phyloP scores from a whole-genome alignment of 2,797 vertebrate species.

The Bucorvus abyssinicus region DNA sequence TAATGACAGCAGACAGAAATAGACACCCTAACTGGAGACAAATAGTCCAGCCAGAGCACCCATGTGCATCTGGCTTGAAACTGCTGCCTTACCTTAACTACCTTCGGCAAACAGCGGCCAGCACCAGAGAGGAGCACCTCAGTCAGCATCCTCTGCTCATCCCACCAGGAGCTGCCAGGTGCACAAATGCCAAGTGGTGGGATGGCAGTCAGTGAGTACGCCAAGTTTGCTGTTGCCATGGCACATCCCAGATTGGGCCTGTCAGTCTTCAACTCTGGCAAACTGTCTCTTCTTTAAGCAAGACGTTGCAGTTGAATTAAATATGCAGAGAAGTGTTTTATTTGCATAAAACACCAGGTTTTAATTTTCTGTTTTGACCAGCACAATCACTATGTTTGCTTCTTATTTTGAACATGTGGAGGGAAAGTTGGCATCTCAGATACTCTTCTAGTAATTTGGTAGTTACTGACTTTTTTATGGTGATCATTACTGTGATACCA shows the following conservation, averaged over 20 bases:
- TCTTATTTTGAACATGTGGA: background rate
- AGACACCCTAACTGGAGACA: background rate
- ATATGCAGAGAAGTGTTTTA: background rate
- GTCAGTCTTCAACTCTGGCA: background rate
- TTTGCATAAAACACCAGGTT: background rate
- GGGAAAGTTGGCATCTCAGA: background rate
- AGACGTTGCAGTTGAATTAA: background rate
- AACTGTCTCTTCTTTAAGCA: background rate
- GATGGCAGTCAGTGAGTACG: background rate
- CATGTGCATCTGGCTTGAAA: background rate
- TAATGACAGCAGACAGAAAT: background rate
- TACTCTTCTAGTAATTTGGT: background rate
- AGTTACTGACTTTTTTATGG: background rate
- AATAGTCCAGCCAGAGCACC: background rate
- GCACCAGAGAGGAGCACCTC: background rate
- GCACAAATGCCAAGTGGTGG: background rate
- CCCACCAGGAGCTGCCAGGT: fast-evolving
- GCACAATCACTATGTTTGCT: background rate
- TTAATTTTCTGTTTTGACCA: background rate
- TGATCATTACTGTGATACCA: background rate
- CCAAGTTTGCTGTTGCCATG: background rate
- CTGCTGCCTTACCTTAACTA: background rate
- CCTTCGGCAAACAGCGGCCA: fast-evolving
- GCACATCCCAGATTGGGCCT: background rate
- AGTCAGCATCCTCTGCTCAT: background rate